phyloP scores from a whole-genome alignment of 2,888 invertebrate genomes.

The Portevinia maculata region DNA sequence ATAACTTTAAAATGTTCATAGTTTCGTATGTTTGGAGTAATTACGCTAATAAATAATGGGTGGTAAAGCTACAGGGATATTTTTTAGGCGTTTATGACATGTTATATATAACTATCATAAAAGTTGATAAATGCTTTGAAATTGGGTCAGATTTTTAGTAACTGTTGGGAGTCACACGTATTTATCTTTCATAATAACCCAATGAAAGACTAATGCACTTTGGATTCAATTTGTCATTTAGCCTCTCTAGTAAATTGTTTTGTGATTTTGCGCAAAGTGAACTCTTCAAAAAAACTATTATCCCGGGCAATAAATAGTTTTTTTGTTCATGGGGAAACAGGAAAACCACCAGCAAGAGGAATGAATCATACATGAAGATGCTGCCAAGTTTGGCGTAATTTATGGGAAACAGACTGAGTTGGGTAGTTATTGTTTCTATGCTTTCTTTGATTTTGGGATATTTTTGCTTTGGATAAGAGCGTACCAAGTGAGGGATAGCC shows the following conservation, averaged over 20 bases:
- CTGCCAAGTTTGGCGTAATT: constrained; percentile 9
- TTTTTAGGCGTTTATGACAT: neutral
- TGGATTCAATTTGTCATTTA: constrained; percentile 11
- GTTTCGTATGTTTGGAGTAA: constrained; percentile 1
- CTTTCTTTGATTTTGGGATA: too few relatives aligned
- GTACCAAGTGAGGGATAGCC: too few relatives aligned
- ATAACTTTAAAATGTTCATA: constrained; percentile 21
- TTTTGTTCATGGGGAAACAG: neutral
- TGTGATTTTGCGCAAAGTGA: constrained; percentile 20
- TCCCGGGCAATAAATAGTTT: constrained; percentile 2
- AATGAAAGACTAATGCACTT: constrained; percentile 43
- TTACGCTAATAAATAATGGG: constrained; percentile 13
- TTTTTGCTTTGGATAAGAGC: too few relatives aligned
- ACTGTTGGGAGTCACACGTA: neutral
- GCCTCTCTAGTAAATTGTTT: constrained; percentile 14
- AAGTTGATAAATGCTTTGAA: constrained; percentile 7
- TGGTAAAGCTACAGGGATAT: neutral
- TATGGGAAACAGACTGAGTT: neutral
- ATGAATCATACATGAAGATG: neutral
- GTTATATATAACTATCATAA: constrained; percentile 8
- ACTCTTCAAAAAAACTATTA: constrained; percentile 7
- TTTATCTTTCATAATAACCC: constrained; percentile 17
- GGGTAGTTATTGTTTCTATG: too few relatives aligned
- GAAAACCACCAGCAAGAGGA: neutral
- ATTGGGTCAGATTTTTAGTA: constrained; percentile 19